phyloP scores from a whole-genome alignment of 2,113 vertebrate species.

The Hippocampus abdominalis region DNA sequence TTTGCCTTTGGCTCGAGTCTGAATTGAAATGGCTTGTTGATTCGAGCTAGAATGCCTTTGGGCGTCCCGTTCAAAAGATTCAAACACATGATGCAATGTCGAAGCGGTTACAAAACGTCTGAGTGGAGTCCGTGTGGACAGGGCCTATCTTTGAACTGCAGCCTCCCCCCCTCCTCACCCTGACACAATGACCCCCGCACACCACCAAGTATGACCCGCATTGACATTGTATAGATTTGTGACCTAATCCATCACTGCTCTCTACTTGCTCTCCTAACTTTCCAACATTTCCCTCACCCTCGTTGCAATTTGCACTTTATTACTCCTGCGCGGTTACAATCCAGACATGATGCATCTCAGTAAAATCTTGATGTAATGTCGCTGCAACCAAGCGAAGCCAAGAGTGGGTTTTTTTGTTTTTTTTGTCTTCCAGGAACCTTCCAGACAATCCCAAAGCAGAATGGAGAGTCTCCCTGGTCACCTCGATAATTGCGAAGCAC shows the following conservation, averaged over 20 bases:
- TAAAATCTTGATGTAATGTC: background rate
- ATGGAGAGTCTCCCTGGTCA: conserved; percentile 78
- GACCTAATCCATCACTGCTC: conserved; percentile 64
- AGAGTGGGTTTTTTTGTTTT: conserved; percentile 28
- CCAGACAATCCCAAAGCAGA: conserved; percentile 81
- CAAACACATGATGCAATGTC: background rate
- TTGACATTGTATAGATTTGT: conserved; percentile 63
- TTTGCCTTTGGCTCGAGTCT: background rate
- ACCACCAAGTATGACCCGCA: conserved; percentile 48
- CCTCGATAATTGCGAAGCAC: conserved; percentile 74
- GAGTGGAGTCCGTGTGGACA: conserved; percentile 35
- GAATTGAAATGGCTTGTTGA: background rate
- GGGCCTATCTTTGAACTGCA: conserved; percentile 46
- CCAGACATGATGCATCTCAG: conserved; percentile 2
- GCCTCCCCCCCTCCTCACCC: conserved; percentile 16
- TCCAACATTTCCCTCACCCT: conserved; percentile 12
- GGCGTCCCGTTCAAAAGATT: background rate
- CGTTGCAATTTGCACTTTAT: background rate
- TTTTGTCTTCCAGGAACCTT: conserved; percentile 77
- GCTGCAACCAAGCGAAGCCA: conserved; percentile 2
- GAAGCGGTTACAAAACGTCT: conserved; percentile 7
- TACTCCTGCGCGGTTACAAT: background rate
- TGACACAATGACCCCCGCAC: conserved; percentile 21
- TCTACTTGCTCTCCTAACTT: conserved; percentile 49
- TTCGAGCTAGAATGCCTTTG: background rate